Base-by-base conservation (phyloP, 2,113 vertebrate species). In the Daubentonia madagascariensis region DNA sequence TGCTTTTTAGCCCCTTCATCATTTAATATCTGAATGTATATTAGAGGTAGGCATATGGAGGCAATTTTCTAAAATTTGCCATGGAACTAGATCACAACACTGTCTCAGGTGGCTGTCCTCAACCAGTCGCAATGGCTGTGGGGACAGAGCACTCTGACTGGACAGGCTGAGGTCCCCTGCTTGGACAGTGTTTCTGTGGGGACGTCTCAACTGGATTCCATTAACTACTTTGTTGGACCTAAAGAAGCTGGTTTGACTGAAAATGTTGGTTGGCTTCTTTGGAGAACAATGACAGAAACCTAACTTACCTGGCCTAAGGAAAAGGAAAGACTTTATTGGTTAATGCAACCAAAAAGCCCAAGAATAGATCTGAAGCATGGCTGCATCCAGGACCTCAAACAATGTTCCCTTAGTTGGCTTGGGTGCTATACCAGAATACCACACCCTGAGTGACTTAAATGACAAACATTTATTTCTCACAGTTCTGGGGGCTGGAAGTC, bases 11-110 rank as follows among this genome's bases (percentile, higher is more conserved):
- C 18, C 25, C 30, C 48, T 35, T 37, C 3, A 3, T 65, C 37
- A 25, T 83, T 83, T 88, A 16, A 54, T 16, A 30, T 78, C 35
- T 30, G 88, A 61, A 37, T 8, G 22, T 50, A 6, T 40, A 75
- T 87, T 57, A 50, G 81, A 76, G 92, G 35, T 13, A 43, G 83
- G 50, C 2, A 8, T 7, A 43, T 14, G 65, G 57, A 48, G 0
- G 13, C 7, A 25, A 17, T 52, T 91, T 45, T 23, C 50, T 88
- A 4, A 50, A 23, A 32, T 30, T 6, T 35, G 85, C 17, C 8
- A 0, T 5, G 4, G 50, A 30, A 30, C 35, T 11, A 8, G 43
- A 23, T 70, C 70, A 4, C 25, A 11, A 3, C 20, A 4, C 80
- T 25, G 52, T 79, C 25, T 72, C 25, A 16, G 0, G 1, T 32